Evolutionary conservation across 2,888 invertebrate species (phyloP).

Genomic region (Tenthredo notha): DNA sequence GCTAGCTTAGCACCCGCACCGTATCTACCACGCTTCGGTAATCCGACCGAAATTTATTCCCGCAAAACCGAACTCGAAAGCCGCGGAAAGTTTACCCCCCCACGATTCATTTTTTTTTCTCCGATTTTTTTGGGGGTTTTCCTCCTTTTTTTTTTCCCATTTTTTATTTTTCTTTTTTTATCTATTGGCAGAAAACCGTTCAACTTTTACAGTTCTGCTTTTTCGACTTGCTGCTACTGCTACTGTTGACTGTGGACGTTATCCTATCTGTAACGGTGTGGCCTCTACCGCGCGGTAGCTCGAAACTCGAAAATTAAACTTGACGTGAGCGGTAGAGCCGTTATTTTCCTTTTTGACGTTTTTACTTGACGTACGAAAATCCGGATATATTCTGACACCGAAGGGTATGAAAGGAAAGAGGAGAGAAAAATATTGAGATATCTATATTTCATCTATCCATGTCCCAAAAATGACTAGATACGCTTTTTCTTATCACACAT

Average conservation of each 20-base stretch:
- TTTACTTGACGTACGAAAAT: conserved; percentile 3
- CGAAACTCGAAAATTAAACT: background rate
- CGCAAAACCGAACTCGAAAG: conserved; percentile 58
- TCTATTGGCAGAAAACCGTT: background rate
- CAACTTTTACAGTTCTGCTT: background rate
- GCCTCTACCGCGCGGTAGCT: background rate
- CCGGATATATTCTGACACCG: background rate
- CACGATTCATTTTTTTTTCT: background rate
- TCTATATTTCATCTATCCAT: background rate
- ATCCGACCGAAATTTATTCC: conserved; percentile 63
- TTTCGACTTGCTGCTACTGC: background rate
- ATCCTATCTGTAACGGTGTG: background rate
- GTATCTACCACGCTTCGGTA: conserved; percentile 58
- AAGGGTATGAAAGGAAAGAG: background rate
- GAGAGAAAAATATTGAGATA: background rate
- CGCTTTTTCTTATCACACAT: background rate
- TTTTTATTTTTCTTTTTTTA: background rate
- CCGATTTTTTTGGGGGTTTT: background rate
- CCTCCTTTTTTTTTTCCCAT: background rate
- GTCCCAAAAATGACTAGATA: background rate
- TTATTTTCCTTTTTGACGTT: background rate
- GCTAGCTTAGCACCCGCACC: conserved; percentile 48
- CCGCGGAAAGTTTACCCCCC: conserved; percentile 36
- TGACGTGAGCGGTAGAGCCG: background rate
- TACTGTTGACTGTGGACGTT: background rate